phyloP scores from a whole-genome alignment of 37 sponge, comb jelly and placozoan species.

The Beroe ovata region DNA sequence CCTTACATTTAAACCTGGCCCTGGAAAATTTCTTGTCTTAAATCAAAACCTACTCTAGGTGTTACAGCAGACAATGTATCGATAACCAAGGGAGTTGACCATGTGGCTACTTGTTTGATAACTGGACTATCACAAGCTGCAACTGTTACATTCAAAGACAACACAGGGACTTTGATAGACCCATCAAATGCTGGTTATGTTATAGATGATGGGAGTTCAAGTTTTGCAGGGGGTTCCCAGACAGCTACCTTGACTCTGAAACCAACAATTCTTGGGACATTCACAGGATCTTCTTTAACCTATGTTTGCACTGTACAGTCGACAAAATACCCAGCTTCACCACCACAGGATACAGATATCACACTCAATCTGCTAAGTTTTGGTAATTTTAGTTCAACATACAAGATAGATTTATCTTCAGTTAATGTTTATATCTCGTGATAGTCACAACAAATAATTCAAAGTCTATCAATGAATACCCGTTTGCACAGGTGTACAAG shows the following conservation, averaged over 20 bases:
- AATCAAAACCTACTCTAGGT: too few relatives aligned
- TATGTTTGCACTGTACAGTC: neutral
- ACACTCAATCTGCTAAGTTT: neutral
- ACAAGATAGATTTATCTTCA: neutral
- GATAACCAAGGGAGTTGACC: neutral
- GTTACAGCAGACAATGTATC: neutral
- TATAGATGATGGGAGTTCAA: neutral
- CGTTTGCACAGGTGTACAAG: neutral
- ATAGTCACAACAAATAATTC: too few relatives aligned
- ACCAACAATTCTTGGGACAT: neutral
- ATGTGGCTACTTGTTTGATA: neutral
- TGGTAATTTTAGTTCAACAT: neutral
- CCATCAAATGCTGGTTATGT: neutral
- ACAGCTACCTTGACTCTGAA: neutral
- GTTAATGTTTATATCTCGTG: too few relatives aligned
- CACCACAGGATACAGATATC: neutral
- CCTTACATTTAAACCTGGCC: too few relatives aligned
- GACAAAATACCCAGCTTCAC: neutral
- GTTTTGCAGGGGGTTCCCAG: neutral
- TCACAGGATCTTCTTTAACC: neutral
- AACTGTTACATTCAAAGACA: neutral
- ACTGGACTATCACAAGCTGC: neutral
- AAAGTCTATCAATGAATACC: too few relatives aligned
- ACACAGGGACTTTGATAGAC: too few relatives aligned
- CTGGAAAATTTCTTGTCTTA: too few relatives aligned